Percentiles rank a stretch among this genome's conserved stretches.
These are phyloP conservation scores for Cephus rjabovi DNA, from an alignment of 2,888 invertebrate species.

Conservation along the genomic window DNA sequence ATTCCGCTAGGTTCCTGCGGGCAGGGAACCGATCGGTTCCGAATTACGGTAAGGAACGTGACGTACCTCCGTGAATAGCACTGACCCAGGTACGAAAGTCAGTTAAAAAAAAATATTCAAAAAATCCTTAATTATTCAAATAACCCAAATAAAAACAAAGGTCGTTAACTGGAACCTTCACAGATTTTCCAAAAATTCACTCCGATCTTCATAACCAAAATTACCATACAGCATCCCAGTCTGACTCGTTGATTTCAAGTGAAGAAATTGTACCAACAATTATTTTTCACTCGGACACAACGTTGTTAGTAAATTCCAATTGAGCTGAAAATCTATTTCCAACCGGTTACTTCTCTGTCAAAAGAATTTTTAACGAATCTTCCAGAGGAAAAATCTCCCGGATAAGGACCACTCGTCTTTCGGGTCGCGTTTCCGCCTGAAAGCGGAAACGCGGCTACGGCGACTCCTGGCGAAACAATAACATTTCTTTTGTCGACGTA, in stretches of 20 bases:
- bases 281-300: neutral
- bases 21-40: neutral
- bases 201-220: neutral
- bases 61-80: neutral
- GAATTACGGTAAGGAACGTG: neutral
- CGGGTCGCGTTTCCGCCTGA: slow-evolving; percentile 44
- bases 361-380: neutral
- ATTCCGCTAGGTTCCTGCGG: slow-evolving; percentile 22
- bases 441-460: slow-evolving; percentile 14
- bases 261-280: neutral
- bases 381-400: neutral
- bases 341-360: neutral
- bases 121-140: neutral
- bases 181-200: neutral
- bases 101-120: neutral
- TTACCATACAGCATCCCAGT: neutral
- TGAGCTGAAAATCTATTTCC: neutral
- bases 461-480: neutral
- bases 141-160: neutral
- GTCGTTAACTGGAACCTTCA: neutral
- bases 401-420: slow-evolving; percentile 23
- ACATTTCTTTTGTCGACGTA: neutral
- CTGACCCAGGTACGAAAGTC: neutral
- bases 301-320: neutral
- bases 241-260: neutral